These are phyloP conservation scores for Dryas iulia DNA, from an alignment of 1,140 invertebrate species.

Conservation along the genomic window DNA sequence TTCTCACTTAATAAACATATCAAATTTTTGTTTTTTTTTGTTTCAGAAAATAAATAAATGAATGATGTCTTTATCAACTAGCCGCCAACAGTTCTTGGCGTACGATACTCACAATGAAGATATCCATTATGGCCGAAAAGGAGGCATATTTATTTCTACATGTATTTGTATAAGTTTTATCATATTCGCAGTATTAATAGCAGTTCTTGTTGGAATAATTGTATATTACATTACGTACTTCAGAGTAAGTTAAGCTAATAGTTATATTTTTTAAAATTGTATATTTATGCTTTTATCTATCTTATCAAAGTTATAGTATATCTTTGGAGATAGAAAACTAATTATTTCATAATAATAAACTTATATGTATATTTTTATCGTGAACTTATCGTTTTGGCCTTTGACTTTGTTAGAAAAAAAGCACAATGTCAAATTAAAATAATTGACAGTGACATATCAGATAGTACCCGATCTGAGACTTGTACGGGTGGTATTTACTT, in stretches of 20 bases:
- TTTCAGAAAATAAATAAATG: background rate
- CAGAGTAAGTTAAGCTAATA: constrained; percentile 47
- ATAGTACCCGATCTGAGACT: background rate
- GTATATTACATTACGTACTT: constrained; percentile 69
- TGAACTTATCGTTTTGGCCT: constrained; percentile 17
- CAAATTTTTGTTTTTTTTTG: background rate
- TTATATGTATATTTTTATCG: background rate
- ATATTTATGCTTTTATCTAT: background rate
- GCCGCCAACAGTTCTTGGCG: constrained; percentile 75
- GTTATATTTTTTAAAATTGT: background rate
- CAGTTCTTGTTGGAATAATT: constrained; percentile 64
- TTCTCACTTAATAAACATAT: too few relatives aligned
- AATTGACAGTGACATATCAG: constrained; percentile 27
- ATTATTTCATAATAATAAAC: background rate
- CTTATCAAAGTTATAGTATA: background rate
- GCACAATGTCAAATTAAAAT: constrained; percentile 44
- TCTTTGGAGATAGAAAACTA: background rate
- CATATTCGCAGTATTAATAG: constrained; percentile 51
- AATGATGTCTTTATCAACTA: constrained; percentile 45
- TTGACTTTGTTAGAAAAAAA: constrained; percentile 35
- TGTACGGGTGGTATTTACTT: background rate
- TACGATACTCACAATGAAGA: constrained; percentile 61
- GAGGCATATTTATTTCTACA: constrained; percentile 70
- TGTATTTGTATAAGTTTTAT: constrained; percentile 60
- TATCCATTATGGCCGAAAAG: constrained; percentile 64